phyloP scores from a whole-genome alignment of 2,113 vertebrate genomes.

The Tonatia bakeri region DNA sequence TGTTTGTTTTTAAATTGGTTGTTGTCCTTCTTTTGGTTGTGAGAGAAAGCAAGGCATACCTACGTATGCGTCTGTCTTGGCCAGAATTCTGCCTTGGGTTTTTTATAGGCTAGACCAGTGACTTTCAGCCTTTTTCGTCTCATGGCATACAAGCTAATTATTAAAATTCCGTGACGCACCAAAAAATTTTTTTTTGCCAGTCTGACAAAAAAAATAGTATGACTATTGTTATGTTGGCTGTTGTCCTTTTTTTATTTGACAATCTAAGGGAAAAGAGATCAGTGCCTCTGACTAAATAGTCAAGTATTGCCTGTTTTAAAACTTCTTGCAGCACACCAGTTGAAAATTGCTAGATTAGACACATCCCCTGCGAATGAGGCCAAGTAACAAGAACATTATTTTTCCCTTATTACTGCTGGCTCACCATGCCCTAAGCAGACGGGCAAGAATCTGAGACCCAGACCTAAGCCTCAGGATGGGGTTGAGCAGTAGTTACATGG shows the following conservation, averaged over 20 bases:
- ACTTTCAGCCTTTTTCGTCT: not conserved
- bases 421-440: not conserved
- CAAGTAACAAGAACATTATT: not conserved
- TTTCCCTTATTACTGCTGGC: fast-evolving
- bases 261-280: no score
- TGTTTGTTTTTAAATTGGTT: no score
- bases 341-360: not conserved
- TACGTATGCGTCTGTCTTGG: no score
- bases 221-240: not conserved
- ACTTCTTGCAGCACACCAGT: not conserved
- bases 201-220: not conserved
- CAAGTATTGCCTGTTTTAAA: no score
- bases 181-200: not conserved
- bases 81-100: no score
- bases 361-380: not conserved
- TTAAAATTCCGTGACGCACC: not conserved
- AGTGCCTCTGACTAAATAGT: no score
- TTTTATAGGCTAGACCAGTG: not conserved
- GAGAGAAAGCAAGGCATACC: no score
- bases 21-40: no score
- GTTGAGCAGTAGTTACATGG: not conserved
- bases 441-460: no score
- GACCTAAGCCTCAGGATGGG: not conserved
- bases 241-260: not conserved
- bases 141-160: not conserved